These are phyloP conservation scores for Magallana ariakensis DNA, from an alignment of 1,140 invertebrate genomes.

Conservation along the genomic window DNA sequence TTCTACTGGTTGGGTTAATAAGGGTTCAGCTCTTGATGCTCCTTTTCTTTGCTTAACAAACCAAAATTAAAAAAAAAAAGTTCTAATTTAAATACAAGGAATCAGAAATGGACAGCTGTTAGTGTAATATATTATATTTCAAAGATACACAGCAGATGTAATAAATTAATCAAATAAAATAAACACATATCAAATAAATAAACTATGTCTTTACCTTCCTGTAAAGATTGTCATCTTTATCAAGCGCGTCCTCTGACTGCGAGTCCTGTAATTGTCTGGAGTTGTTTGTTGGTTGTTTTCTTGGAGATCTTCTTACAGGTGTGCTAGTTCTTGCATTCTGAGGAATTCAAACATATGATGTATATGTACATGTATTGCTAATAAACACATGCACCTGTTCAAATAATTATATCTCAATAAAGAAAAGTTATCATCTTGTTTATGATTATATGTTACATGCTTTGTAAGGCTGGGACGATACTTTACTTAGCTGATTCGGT, in stretches of 20 bases:
- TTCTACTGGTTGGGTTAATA: not conserved
- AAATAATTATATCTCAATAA: not conserved
- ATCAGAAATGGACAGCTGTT: not conserved
- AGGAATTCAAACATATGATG: not conserved
- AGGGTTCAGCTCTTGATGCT: not conserved
- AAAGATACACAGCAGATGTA: not conserved
- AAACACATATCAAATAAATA: not conserved
- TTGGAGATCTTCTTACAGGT: not conserved
- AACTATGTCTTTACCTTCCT: not conserved
- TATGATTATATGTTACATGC: not conserved
- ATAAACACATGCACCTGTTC: not conserved
- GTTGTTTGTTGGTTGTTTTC: not conserved
- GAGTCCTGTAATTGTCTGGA: not conserved
- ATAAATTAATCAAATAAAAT: not conserved
- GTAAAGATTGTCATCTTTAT: not conserved
- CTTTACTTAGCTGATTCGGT: too few species aligned
- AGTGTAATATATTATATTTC: not conserved
- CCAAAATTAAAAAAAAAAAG: not conserved
- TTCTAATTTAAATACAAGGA: not conserved
- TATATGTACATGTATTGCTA: not conserved
- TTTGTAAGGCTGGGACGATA: not conserved
- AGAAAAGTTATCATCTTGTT: not conserved
- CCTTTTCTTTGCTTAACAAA: conserved; percentile 22
- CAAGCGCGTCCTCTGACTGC: not conserved
- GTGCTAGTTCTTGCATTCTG: conserved; percentile 5